Evolutionary conservation across 2,113 vertebrate species (phyloP).

Genomic region (Thunnus maccoyii): DNA sequence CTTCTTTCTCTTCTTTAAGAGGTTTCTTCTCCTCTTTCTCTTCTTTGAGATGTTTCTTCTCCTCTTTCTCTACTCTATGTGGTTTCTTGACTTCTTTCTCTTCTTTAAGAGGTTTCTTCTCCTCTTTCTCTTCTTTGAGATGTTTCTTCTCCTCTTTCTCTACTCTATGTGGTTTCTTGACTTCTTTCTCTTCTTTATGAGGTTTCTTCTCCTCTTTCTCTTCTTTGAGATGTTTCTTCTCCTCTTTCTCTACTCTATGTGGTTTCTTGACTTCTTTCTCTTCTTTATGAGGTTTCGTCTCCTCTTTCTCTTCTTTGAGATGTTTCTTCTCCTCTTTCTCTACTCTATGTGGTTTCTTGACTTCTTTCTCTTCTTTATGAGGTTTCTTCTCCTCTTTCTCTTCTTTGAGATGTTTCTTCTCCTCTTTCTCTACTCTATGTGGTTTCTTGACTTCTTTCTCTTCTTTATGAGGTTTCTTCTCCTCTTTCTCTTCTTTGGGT

Average conservation of each 20-base stretch:
- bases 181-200: neutral
- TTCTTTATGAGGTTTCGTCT: neutral
- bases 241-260: neutral
- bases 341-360: constrained; percentile 22
- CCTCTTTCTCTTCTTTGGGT: neutral
- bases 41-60: constrained; percentile 8
- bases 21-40: neutral
- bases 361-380: neutral
- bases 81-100: neutral
- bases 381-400: neutral
- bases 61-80: neutral
- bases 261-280: neutral
- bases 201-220: constrained; percentile 3
- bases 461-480: neutral
- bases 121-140: constrained; percentile 13
- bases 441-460: neutral
- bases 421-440: neutral
- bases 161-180: neutral
- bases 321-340: neutral
- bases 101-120: neutral
- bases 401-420: neutral
- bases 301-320: neutral
- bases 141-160: neutral
- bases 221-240: neutral
- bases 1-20: neutral